These are phyloP conservation scores for Eublepharis macularius DNA, from an alignment of 2,113 vertebrate genomes.

Conservation along the genomic window DNA sequence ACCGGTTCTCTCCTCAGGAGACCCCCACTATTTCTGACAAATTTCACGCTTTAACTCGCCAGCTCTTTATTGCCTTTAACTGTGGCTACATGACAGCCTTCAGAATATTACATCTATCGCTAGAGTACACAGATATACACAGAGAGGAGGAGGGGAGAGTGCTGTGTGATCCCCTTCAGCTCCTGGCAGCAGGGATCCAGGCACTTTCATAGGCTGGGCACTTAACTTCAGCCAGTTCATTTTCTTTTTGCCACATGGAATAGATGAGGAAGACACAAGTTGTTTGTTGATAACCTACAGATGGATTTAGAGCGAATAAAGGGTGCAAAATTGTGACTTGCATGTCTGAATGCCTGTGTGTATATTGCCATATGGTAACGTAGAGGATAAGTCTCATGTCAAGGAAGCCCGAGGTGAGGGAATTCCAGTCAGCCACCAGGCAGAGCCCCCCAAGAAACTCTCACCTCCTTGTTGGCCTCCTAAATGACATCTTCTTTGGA, in stretches of 20 bases:
- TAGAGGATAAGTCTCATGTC: background rate
- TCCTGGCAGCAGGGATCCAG: background rate
- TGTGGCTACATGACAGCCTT: background rate
- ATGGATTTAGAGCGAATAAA: background rate
- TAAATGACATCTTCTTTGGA: background rate
- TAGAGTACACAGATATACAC: background rate
- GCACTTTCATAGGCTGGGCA: background rate
- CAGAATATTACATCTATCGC: background rate
- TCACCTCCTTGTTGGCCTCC: background rate
- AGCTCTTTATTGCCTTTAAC: background rate
- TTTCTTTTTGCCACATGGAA: background rate
- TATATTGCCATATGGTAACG: background rate
- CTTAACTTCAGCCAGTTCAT: background rate
- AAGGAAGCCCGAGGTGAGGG: background rate
- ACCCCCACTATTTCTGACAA: background rate
- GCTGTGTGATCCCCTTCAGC: background rate
- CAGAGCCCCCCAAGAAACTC: background rate
- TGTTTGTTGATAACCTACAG: background rate
- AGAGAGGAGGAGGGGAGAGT: background rate
- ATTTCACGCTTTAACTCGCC: conserved; percentile 4
- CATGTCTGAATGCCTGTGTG: background rate
- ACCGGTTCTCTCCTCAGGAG: background rate
- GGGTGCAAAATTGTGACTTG: background rate
- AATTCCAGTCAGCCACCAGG: background rate
- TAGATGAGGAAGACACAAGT: background rate